Conservation (phyloP, 2,888 invertebrate genomes). For the Sinopyrophorus schimmeli region DNA sequence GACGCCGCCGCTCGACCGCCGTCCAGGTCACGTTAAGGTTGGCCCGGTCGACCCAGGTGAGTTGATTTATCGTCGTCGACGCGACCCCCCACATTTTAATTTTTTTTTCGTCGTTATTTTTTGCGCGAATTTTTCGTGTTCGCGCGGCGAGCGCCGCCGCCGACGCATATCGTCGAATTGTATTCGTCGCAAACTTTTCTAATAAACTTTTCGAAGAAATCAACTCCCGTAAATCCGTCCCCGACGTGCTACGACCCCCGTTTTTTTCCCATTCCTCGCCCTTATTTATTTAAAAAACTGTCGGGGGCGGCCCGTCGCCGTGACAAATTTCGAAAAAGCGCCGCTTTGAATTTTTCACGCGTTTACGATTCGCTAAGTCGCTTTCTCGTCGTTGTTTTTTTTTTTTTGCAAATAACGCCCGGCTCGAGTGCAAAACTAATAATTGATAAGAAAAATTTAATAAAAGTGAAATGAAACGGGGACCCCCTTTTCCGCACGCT, state of each 20-base stretch:
- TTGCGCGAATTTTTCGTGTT: not conserved
- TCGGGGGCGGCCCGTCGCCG: no score
- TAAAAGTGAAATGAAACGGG: slow-evolving; percentile 19
- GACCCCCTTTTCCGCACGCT: not conserved
- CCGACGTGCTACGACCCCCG: no score
- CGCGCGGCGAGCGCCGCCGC: not conserved
- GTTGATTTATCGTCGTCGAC: slow-evolving; percentile 16
- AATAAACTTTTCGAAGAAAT: slow-evolving; percentile 19
- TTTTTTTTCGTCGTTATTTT: slow-evolving; percentile 6
- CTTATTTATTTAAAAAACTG: no score
- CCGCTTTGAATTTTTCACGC: slow-evolving; percentile 6
- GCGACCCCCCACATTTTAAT: not conserved
- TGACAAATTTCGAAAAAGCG: slow-evolving; percentile 12
- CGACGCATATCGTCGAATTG: not conserved
- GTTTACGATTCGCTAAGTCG: slow-evolving; percentile 9
- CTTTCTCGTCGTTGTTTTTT: no score
- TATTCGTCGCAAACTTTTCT: slow-evolving; percentile 1
- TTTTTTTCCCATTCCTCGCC: no score
- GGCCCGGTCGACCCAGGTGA: slow-evolving; percentile 28
- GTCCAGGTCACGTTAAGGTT: slow-evolving; percentile 30
- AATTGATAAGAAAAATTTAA: slow-evolving; percentile 21
- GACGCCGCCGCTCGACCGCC: no score
- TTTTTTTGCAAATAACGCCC: slow-evolving; percentile 16
- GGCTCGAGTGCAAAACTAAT: slow-evolving; percentile 22
- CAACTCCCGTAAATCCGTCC: no score